Evolutionary conservation across 64 coral and sea anemone genomes (phyloP).

Genomic region (Porites australiensis): DNA sequence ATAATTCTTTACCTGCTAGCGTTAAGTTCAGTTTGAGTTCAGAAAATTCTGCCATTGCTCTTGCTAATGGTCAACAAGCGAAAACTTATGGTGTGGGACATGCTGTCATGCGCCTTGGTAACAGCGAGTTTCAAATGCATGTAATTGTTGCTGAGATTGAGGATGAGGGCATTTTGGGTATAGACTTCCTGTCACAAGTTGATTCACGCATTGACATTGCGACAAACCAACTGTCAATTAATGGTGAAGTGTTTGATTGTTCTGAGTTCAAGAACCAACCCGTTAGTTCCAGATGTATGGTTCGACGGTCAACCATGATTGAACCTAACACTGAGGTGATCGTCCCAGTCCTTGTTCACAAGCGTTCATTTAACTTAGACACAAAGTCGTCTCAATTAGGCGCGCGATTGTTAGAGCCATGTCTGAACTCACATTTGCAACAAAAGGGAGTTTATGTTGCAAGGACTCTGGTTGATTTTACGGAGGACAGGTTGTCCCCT

Average conservation of each 20-base stretch:
- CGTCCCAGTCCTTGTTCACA: conserved; percentile 14
- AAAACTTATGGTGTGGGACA: background rate
- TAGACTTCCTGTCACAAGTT: conserved; percentile 36
- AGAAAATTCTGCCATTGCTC: conserved; percentile 1
- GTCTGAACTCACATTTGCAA: too few species aligned
- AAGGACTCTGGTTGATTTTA: too few species aligned
- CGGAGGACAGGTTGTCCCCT: too few species aligned
- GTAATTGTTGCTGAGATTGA: conserved; percentile 23
- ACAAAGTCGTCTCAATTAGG: background rate
- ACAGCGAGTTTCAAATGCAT: conserved; percentile 3
- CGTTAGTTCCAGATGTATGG: conserved; percentile 21
- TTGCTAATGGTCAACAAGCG: conserved; percentile 38
- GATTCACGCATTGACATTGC: conserved; percentile 7
- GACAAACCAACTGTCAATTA: conserved; percentile 3
- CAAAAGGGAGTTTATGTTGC: too few species aligned
- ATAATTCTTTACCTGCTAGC: conserved; percentile 39
- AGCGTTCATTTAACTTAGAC: background rate
- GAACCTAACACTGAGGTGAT: background rate
- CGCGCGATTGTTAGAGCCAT: too few species aligned
- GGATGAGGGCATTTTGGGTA: conserved; percentile 34
- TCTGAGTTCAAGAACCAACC: conserved; percentile 7
- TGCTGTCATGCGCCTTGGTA: background rate
- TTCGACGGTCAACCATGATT: background rate
- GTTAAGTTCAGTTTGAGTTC: conserved; percentile 25
- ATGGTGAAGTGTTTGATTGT: conserved; percentile 21